phyloP scores from a whole-genome alignment of 2,888 invertebrate species.

The Xylota segnis region DNA sequence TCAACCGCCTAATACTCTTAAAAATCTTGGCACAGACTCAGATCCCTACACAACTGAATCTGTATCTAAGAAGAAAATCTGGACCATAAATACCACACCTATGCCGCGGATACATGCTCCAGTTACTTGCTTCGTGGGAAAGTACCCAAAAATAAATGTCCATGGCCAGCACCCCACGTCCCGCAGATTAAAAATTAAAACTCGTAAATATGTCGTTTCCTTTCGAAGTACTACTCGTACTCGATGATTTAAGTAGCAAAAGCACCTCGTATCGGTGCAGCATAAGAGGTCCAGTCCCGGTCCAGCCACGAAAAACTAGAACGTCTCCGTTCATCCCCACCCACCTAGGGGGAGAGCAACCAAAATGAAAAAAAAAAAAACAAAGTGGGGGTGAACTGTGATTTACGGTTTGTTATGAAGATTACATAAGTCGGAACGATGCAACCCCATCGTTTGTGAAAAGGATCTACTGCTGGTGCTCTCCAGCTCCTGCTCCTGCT shows the following conservation, averaged over 20 bases:
- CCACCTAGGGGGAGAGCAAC: conserved; percentile 62
- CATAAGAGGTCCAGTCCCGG: not conserved
- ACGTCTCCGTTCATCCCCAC: conserved; percentile 24
- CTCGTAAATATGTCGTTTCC: conserved; percentile 76
- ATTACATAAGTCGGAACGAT: conserved; percentile 68
- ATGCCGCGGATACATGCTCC: not conserved
- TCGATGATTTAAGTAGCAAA: conserved; percentile 69
- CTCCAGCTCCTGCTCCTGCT: not conserved
- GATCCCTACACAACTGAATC: conserved; percentile 2
- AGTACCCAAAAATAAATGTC: conserved; percentile 22
- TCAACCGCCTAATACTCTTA: not conserved
- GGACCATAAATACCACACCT: conserved; percentile 19
- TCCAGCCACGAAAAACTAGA: conserved; percentile 66
- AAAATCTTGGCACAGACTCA: not conserved
- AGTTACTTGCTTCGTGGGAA: conserved; percentile 14
- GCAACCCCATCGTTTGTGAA: conserved; percentile 61
- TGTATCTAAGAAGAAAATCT: conserved; percentile 13
- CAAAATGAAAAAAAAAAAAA: conserved; percentile 8
- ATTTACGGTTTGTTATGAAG: conserved; percentile 75
- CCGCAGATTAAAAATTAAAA: conserved; percentile 73
- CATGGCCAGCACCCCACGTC: conserved; percentile 1
- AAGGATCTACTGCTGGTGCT: conserved; percentile 24
- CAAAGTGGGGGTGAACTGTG: conserved; percentile 62
- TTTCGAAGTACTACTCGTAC: conserved; percentile 48
- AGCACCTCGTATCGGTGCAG: conserved; percentile 12